These are phyloP conservation scores for Rhincodon typus DNA, from an alignment of 2,797 vertebrate species.

Conservation along the genomic window DNA sequence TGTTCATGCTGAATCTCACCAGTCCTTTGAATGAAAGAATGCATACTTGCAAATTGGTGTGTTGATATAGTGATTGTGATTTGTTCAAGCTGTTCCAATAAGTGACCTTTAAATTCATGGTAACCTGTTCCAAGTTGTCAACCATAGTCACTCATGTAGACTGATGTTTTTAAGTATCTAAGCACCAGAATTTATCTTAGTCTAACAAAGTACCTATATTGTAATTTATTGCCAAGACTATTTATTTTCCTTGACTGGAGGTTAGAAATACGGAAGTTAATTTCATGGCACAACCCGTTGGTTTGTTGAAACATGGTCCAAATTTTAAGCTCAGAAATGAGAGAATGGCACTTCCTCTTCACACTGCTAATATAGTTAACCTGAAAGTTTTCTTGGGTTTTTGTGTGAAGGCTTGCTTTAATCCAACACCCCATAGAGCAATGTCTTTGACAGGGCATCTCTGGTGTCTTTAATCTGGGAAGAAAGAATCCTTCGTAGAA, in stretches of 20 bases:
- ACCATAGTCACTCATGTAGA: background rate
- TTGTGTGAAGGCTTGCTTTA: too few relatives aligned
- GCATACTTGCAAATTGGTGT: background rate
- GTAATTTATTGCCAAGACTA: background rate
- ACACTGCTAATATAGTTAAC: too few relatives aligned
- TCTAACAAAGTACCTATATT: background rate
- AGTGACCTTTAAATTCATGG: background rate
- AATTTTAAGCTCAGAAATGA: too few relatives aligned
- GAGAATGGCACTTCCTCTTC: too few relatives aligned
- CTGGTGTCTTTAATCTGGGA: too few relatives aligned
- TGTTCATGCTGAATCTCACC: background rate
- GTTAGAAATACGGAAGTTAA: too few relatives aligned
- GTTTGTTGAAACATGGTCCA: too few relatives aligned
- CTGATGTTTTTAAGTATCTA: background rate
- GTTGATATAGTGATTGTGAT: background rate
- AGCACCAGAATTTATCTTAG: background rate
- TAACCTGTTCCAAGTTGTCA: background rate
- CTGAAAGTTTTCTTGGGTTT: too few relatives aligned
- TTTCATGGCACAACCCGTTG: too few relatives aligned
- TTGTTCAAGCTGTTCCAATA: background rate
- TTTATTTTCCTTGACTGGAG: background rate
- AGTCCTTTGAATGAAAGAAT: background rate
- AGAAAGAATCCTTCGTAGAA: too few relatives aligned
- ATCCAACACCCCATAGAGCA: too few relatives aligned
- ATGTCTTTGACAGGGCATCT: too few relatives aligned